Base-by-base conservation (phyloP, 1,140 invertebrate genomes). In the Sarcophaga bullata region DNA sequence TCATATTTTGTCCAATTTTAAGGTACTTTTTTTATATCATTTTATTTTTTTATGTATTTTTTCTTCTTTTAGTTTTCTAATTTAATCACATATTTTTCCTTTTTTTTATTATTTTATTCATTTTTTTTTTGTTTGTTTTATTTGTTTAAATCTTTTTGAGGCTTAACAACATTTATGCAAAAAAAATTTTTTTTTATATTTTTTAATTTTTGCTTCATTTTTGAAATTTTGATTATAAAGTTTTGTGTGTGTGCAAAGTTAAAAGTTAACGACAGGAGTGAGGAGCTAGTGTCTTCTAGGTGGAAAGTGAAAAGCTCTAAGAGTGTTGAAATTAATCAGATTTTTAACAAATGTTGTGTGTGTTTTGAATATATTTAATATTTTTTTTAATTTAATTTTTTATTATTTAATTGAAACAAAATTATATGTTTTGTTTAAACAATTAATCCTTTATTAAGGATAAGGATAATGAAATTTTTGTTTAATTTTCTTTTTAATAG, bases 1-100 rank as follows among this genome's bases (percentile, higher is more conserved):
- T 78, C 37, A 52, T 46, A 48, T 9, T 76, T 76, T 76, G 73
- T 78, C 75, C 75, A 78, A 78, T 78, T 78, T 78, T 81, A 68
- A 68, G 80, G 80, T 81, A 68, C 62, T 68, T 81, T 72, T 81
- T 81, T 52, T 47, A 58, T 78, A 48, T 73, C 13, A 37, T 46
- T 37, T 46, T n/a, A 76, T 76, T 49, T 76, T 46, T 37, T 46
- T n/a, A 76, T 76, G 49, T 76, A 76, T 49, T 5, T 76, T 47
- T 76, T 47, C 10, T 52, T 48, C 58, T 54, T 52, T 81, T 81
- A 58, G 68, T 47, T 49, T 68, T 81, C 47, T 15, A 81, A 81
- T 81, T 62, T 15, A 81, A 81, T 81, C 80, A 81, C 80, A 81
- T 62, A 49, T 72, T 49, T 50, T 52, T 80, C 25, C 25, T 37